Evolutionary conservation across 2,888 invertebrate genomes (phyloP), one percentile per base, ranked within the genome.

Genomic region (Anodontia alba): DNA sequence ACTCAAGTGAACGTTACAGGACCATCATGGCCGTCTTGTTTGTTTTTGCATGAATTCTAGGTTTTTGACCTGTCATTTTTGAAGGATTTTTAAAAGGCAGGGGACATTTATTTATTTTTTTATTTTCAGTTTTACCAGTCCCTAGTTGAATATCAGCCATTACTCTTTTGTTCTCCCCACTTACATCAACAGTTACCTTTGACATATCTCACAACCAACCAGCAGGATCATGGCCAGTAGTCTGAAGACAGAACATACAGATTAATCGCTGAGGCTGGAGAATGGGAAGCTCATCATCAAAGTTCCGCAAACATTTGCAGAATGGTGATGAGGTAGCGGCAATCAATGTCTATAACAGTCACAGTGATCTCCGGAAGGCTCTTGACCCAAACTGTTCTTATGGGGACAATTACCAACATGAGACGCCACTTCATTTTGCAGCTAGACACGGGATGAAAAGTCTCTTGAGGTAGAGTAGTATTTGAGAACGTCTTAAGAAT

Each of bases 281-380:
- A 38, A 96, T 96, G 96, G 96, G 96, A 84, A 96, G 96, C 93
- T 95, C 96, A 67, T 96, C 96, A 49, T 96, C 96, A 43, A 96
- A 96, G 93, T 96, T 96, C 92, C 96, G 96, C 88, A 96, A 96
- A 90, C 96, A 96, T 93, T 95, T 96, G 73, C 96, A 96, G 92
- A 96, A 96, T 95, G 96, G 96, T 42, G 96, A 96, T 93, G 96
- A 96, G 93, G 96, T 96, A 91, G 96, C 96, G 73, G 96, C 96
- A 26, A 95, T 96, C 95, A 96, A 96, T 92, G 94, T 96, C 86
- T 96, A 96, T 92, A 96, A 96, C 91, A 96, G 96, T 92, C 93
- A 95, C 92, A 95, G 96, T 36, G 96, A 96, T 90, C 94, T 96
- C 83, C 95, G 96, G 81, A 96, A 96, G 90, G 96, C 95, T 84